Evolutionary conservation across 1,140 invertebrate genomes (phyloP).

Genomic region (Sminthurides bifidus): DNA sequence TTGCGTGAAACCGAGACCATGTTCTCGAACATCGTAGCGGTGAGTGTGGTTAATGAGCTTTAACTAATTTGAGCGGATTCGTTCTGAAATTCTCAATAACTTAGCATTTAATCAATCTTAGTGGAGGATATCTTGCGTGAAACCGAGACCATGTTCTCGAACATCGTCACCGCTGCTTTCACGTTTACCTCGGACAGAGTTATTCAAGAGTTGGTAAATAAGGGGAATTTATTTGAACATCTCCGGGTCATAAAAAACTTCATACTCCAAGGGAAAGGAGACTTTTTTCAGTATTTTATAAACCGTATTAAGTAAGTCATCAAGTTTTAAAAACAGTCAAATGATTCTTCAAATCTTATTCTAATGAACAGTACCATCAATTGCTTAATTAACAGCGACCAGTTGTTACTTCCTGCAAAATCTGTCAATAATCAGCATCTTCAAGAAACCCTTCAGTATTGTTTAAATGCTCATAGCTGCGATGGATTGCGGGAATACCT

Average conservation of each 20-base stretch:
- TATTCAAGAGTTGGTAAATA: neutral
- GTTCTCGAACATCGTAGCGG: neutral
- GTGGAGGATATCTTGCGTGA: neutral
- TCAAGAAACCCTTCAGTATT: neutral
- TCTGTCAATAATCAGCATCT: neutral
- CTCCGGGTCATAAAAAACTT: neutral
- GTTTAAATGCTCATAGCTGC: neutral
- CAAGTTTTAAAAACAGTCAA: too few species aligned
- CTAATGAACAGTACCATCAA: neutral
- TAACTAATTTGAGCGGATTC: too few species aligned
- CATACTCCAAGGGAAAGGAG: constrained; percentile 1
- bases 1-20: neutral
- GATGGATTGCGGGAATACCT: neutral
- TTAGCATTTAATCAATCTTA: too few species aligned
- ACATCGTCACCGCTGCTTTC: neutral
- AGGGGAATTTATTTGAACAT: constrained; percentile 4
- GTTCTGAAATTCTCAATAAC: too few species aligned
- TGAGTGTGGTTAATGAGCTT: too few species aligned
- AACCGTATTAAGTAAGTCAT: neutral
- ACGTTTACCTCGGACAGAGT: constrained; percentile 3
- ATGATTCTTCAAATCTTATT: neutral
- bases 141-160: neutral
- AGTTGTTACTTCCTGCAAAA: neutral
- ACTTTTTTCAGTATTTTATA: constrained; percentile 6
- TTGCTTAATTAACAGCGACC: constrained; percentile 2